phyloP scores from a whole-genome alignment of 2,888 invertebrate genomes.

The Sesia bembeciformis region DNA sequence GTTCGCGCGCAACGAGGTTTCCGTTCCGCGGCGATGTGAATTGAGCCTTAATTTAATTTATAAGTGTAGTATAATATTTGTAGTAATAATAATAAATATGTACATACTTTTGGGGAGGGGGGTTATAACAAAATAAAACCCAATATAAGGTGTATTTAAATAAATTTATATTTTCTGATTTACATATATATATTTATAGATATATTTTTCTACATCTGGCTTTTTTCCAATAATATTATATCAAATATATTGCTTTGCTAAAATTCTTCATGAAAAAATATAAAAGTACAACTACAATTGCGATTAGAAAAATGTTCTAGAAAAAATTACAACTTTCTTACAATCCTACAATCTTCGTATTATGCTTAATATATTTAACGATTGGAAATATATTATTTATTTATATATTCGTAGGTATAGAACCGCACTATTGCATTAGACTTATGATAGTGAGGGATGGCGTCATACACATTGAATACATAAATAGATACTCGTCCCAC shows the following conservation, averaged over 20 bases:
- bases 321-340: slow-evolving; percentile 62
- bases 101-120: too few relatives aligned
- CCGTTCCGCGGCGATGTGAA: too few relatives aligned
- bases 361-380: slow-evolving; percentile 55
- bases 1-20: too few relatives aligned
- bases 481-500: slow-evolving; percentile 64
- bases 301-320: slow-evolving; percentile 58
- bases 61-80: too few relatives aligned
- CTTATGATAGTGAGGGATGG: slow-evolving; percentile 12
- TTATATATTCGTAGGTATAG: slow-evolving; percentile 24
- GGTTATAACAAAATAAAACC: slow-evolving; percentile 25
- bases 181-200: too few relatives aligned
- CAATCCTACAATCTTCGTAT: slow-evolving; percentile 52
- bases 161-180: slow-evolving; percentile 66
- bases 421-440: slow-evolving; percentile 24
- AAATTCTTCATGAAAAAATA: slow-evolving; percentile 64
- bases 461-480: slow-evolving; percentile 18
- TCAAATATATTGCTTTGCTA: slow-evolving; percentile 70
- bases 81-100: slow-evolving; percentile 1
- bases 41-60: too few relatives aligned
- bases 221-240: slow-evolving; percentile 48
- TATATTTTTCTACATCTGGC: slow-evolving; percentile 53
- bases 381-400: slow-evolving; percentile 32
- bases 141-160: slow-evolving; percentile 58
- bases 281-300: slow-evolving; percentile 63